Base-by-base conservation (phyloP, 2,888 invertebrate genomes). In the Platynereis dumerilii region DNA sequence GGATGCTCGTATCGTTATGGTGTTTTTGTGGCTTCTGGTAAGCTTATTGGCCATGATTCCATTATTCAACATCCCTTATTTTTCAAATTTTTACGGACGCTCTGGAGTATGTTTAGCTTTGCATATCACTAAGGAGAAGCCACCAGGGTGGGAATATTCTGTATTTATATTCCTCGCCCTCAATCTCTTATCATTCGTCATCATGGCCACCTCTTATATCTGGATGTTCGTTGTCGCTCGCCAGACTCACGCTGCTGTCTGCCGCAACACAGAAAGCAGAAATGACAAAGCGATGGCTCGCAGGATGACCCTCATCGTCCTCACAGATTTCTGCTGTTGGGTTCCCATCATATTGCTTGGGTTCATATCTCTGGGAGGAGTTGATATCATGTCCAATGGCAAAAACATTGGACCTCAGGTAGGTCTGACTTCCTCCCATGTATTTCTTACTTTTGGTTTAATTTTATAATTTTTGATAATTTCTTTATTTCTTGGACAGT, bases 251-350 rank as follows among this genome's bases (percentile, higher is more conserved):
- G 78, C 79, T 57, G 85, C 85, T 2, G 85, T 84, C 0, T 34
- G 34, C 12, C 72, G 83, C 20, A 54, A 80, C 57, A 76, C 76
- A 2, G 79, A 83, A 69, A 75, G 75, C 52, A 78, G 79, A 66
- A 79, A 78, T 2, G 85, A 86, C 67, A 74, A 79, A 22, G 84
- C 85, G 1, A 86, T 87, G 86, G 86, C 86, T 0, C 79, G 83
- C 60, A 76, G 86, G 58, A 86, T 87, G 86, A 84, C 86, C 0
- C 72, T 86, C n/a, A 84, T 87, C 45, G 86, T 87, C 1, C 82
- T 85, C 65, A 86, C 87, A 0, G 86, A 87, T 73, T 86, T 86
- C 68, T 84, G 83, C 61, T 87, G 87, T 70, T 87, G 86, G 87
- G 81, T 86, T 62, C 87, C 87, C 17, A 87, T 87, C 68, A 86